phyloP scores from a whole-genome alignment of 2,797 vertebrate genomes.

The Notolabrus celidotus region DNA sequence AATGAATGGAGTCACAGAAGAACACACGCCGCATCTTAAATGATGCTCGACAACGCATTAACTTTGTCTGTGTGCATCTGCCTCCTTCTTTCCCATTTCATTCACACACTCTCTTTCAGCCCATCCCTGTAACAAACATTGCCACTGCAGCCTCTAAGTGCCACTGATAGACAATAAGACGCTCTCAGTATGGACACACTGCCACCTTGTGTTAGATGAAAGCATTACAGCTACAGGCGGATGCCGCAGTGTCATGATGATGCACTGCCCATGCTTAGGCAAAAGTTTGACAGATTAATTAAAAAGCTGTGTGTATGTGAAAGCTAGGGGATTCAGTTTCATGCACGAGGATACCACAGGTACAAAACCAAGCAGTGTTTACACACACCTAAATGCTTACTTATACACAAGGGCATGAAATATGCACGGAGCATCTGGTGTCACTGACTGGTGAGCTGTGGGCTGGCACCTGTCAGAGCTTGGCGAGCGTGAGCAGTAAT shows the following conservation, averaged over 20 bases:
- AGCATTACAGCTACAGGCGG: slow-evolving; percentile 54
- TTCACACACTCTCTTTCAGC: slow-evolving; percentile 8
- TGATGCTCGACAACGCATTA: background rate
- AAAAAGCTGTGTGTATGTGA: slow-evolving; percentile 18
- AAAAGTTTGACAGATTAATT: slow-evolving; percentile 59
- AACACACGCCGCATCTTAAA: background rate
- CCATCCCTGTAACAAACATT: slow-evolving; percentile 43
- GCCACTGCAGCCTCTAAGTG: slow-evolving; percentile 55
- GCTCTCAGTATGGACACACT: slow-evolving; percentile 58
- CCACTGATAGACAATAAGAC: background rate
- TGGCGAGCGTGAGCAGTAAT: slow-evolving; percentile 72
- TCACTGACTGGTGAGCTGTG: slow-evolving; percentile 75
- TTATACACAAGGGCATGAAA: slow-evolving; percentile 26
- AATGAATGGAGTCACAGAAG: slow-evolving; percentile 10
- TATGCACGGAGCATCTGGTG: slow-evolving; percentile 70
- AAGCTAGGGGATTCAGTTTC: slow-evolving; percentile 41
- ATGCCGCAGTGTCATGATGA: slow-evolving; percentile 64
- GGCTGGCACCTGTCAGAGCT: slow-evolving; percentile 77
- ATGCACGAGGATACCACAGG: slow-evolving; percentile 1
- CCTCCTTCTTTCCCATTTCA: slow-evolving; percentile 56
- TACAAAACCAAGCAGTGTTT: background rate
- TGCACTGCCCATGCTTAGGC: slow-evolving; percentile 43
- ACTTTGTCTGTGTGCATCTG: slow-evolving; percentile 65
- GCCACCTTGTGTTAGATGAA: slow-evolving; percentile 74
- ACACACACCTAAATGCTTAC: background rate